Percentiles rank a stretch among this genome's conserved stretches.
Evolutionary conservation across 2,888 invertebrate species (phyloP).

Genomic region (Sclerodermus sp.): DNA sequence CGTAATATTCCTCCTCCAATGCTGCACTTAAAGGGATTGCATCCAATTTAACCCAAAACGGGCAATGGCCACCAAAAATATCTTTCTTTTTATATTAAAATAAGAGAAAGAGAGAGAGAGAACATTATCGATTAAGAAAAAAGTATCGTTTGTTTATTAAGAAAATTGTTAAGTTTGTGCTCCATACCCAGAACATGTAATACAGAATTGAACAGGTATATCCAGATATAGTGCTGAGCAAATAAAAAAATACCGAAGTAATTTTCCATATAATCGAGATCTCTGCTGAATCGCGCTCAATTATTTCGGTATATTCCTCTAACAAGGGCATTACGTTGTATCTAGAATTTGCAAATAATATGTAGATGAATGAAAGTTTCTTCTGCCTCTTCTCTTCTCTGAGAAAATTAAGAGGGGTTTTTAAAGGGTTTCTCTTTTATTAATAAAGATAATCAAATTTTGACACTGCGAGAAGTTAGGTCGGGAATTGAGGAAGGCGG

Average conservation of each 20-base stretch:
- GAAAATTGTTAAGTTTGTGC: not conserved
- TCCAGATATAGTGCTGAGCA: slow-evolving; percentile 29
- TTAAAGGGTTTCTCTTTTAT: too few species aligned
- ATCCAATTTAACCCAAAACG: slow-evolving; percentile 30
- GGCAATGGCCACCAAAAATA: slow-evolving; percentile 36
- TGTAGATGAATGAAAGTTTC: too few species aligned
- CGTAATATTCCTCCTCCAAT: slow-evolving; percentile 6
- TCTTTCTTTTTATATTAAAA: slow-evolving; percentile 22
- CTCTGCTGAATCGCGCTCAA: slow-evolving; percentile 31
- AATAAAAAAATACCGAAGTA: slow-evolving; percentile 26
- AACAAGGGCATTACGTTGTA: slow-evolving; percentile 22
- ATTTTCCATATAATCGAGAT: slow-evolving; percentile 39
- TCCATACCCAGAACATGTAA: slow-evolving; percentile 39
- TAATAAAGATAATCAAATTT: too few species aligned
- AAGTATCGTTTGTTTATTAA: not conserved
- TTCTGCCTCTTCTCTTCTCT: too few species aligned
- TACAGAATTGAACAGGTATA: slow-evolving; percentile 36
- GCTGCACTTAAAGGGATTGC: slow-evolving; percentile 2
- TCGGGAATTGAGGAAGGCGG: too few species aligned
- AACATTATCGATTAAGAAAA: not conserved
- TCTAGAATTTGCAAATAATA: not conserved
- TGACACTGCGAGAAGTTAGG: too few species aligned
- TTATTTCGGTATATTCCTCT: slow-evolving; percentile 34
- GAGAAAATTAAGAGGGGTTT: too few species aligned
- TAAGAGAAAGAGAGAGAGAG: too few species aligned